Percentiles rank a stretch among this genome's conserved stretches.
Evolutionary conservation across 2,113 vertebrate genomes (phyloP).

Genomic region (Anguilla rostrata): DNA sequence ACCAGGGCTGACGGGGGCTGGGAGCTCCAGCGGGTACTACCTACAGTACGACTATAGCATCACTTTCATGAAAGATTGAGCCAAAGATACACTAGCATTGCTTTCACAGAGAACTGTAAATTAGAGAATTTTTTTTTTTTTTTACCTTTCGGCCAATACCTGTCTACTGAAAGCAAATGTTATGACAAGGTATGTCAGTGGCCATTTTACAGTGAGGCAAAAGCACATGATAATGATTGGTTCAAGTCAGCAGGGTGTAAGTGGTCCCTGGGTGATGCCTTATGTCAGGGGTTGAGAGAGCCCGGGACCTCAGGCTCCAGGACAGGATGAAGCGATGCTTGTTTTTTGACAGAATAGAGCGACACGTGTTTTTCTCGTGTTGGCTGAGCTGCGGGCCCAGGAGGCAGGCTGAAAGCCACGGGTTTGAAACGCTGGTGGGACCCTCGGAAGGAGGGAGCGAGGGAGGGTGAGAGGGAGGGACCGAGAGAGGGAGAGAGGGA

Average conservation of each 20-base stretch:
- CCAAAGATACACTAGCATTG: neutral
- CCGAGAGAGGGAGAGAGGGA: no score
- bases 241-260: neutral
- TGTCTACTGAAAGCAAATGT: neutral
- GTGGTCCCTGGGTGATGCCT: neutral
- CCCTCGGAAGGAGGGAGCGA: neutral
- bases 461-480: no score
- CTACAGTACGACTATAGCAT: neutral
- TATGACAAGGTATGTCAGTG: neutral
- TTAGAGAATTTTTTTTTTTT: neutral
- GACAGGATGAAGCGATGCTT: conserved; percentile 31
- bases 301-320: conserved; percentile 12
- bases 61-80: neutral
- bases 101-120: neutral
- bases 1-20: no score
- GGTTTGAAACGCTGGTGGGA: conserved; percentile 45
- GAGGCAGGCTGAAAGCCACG: conserved; percentile 23
- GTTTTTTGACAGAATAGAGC: conserved; percentile 33
- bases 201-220: no score
- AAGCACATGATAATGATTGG: neutral
- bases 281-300: neutral
- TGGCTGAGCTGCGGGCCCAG: conserved; percentile 25
- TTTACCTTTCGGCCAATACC: neutral
- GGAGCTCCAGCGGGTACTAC: neutral
- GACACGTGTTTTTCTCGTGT: conserved; percentile 32